Evolutionary conservation across 1,140 invertebrate genomes (phyloP).

Genomic region (Bombyx mori): ASM3026992v2 NC_085131.1:1260501-1261000

Average conservation of each 20-base stretch:
- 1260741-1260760: conserved; percentile 47
- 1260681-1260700: conserved; percentile 78
- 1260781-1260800: conserved; percentile 92
- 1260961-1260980: too few species aligned
- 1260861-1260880: background rate
- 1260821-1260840: background rate
- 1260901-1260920: too few species aligned
- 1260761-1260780: conserved; percentile 78
- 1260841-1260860: background rate
- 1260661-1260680: conserved; percentile 79
- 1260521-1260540: too few species aligned
- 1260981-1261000: too few species aligned
- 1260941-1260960: too few species aligned
- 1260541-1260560: too few species aligned
- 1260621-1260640: conserved; percentile 53
- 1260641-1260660: conserved; percentile 59
- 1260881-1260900: too few species aligned
- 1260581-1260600: too few species aligned
- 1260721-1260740: conserved; percentile 73
- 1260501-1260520: too few species aligned
- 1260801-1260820: conserved; percentile 85
- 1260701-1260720: conserved; percentile 75
- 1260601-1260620: too few species aligned
- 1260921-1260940: too few species aligned
- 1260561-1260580: too few species aligned